Percentiles rank a stretch among this genome's conserved stretches.
phyloP scores from a whole-genome alignment of 2,797 vertebrate species.

The Uromys caudimaculatus region DNA sequence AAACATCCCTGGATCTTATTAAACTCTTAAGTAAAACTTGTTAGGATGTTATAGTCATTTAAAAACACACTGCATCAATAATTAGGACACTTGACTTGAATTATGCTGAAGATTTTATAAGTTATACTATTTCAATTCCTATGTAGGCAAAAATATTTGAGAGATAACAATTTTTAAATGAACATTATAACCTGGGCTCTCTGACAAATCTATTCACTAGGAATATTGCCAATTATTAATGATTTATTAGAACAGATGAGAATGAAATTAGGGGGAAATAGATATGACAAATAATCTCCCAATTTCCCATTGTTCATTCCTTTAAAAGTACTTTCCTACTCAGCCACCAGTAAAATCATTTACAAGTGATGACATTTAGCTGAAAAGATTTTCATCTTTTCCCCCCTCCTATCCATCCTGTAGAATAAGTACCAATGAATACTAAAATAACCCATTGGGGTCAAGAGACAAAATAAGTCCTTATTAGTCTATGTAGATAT shows the following conservation, averaged over 20 bases:
- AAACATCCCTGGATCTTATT: conserved; percentile 19
- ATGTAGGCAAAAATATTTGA: conserved; percentile 61
- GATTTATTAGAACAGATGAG: conserved; percentile 74
- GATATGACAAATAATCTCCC: conserved; percentile 76
- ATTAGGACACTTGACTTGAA: conserved; percentile 49
- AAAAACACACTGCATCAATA: conserved; percentile 48
- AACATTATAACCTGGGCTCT: conserved; percentile 26
- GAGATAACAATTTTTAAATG: conserved; percentile 54
- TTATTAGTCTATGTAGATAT: conserved; percentile 55
- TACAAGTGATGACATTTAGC: conserved; percentile 78
- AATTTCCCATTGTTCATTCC: conserved; percentile 75
- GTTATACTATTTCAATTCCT: conserved; percentile 45
- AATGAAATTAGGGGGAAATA: conserved; percentile 72
- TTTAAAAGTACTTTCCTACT: conserved; percentile 74
- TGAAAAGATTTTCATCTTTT: conserved; percentile 72
- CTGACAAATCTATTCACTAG: conserved; percentile 56
- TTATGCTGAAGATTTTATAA: conserved; percentile 60
- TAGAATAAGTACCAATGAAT: conserved; percentile 71
- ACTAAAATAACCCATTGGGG: conserved; percentile 65
- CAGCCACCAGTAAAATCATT: conserved; percentile 73
- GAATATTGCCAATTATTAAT: conserved; percentile 67
- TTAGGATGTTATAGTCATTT: conserved; percentile 42
- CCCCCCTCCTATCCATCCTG: conserved; percentile 11
- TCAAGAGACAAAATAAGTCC: conserved; percentile 67
- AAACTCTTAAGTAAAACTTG: conserved; percentile 61